Percentiles rank a stretch among this genome's conserved stretches.
Evolutionary conservation across 2,797 vertebrate species (phyloP).

Genomic region (Rallus crepitans): DNA sequence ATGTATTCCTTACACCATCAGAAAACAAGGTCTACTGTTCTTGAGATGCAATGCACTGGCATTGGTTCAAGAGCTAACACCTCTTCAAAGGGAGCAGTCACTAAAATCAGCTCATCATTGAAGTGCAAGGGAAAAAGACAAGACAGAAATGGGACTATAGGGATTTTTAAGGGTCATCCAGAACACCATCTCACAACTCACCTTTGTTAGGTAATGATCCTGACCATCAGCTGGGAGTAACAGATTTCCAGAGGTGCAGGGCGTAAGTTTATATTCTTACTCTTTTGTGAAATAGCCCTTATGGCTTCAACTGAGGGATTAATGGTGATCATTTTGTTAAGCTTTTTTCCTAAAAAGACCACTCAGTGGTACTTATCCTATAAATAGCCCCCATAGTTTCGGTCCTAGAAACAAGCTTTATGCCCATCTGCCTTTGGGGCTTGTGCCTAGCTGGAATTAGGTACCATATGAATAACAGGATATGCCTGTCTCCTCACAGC

Average conservation of each 20-base stretch:
- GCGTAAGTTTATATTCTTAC: neutral
- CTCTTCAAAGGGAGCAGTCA: slow-evolving; percentile 56
- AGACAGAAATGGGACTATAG: neutral
- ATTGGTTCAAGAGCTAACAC: slow-evolving; percentile 43
- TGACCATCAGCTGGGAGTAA: neutral
- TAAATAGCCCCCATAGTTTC: neutral
- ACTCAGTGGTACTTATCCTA: neutral
- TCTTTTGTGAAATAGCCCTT: neutral
- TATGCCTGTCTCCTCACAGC: neutral
- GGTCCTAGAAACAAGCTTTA: neutral
- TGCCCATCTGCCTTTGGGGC: neutral
- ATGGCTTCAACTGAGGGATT: neutral
- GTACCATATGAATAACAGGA: neutral
- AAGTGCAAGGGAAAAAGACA: neutral
- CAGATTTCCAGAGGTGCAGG: neutral
- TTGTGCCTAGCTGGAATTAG: neutral
- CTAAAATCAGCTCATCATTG: slow-evolving; percentile 36
- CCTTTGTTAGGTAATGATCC: neutral
- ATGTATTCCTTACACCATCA: slow-evolving; percentile 49
- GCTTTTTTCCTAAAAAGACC: neutral
- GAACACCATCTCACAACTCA: neutral
- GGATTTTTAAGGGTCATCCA: neutral
- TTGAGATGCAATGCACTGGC: slow-evolving; percentile 33
- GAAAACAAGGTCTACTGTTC: slow-evolving; percentile 65
- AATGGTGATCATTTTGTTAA: neutral